Conservation (phyloP, 64 coral and sea anemone genomes). For the Montipora cactus region DNA sequence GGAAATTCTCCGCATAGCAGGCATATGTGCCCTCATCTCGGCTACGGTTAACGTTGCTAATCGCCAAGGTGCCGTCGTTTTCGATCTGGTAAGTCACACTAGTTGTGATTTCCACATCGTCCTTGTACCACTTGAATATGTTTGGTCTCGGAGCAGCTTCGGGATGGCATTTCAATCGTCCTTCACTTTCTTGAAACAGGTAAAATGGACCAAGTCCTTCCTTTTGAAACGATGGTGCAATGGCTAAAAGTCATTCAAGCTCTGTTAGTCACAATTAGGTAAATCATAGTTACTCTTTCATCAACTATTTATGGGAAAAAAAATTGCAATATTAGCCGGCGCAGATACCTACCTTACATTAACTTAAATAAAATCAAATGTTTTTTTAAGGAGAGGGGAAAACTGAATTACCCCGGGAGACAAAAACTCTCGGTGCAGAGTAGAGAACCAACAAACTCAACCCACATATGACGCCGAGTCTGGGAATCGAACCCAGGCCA, state of each 20-base stretch:
- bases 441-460: no score
- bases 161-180: slow-evolving; percentile 24
- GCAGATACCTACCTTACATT: no score
- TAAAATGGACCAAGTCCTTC: slow-evolving; percentile 50
- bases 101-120: not conserved
- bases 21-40: slow-evolving; percentile 9
- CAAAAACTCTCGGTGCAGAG: no score
- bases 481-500: no score
- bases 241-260: not conserved
- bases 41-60: not conserved
- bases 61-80: not conserved
- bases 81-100: not conserved
- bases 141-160: slow-evolving; percentile 46
- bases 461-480: no score
- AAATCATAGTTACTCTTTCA: not conserved
- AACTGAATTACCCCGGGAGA: no score
- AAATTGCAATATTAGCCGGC: no score
- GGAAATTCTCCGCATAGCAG: slow-evolving; percentile 19
- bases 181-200: slow-evolving; percentile 41
- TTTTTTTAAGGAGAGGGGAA: no score
- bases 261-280: not conserved
- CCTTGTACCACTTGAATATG: slow-evolving; percentile 8
- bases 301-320: not conserved
- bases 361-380: no score
- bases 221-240: not conserved